Evolutionary conservation across 1,140 invertebrate species (phyloP).

Genomic region (Thaumatotibia leucotreta): DNA sequence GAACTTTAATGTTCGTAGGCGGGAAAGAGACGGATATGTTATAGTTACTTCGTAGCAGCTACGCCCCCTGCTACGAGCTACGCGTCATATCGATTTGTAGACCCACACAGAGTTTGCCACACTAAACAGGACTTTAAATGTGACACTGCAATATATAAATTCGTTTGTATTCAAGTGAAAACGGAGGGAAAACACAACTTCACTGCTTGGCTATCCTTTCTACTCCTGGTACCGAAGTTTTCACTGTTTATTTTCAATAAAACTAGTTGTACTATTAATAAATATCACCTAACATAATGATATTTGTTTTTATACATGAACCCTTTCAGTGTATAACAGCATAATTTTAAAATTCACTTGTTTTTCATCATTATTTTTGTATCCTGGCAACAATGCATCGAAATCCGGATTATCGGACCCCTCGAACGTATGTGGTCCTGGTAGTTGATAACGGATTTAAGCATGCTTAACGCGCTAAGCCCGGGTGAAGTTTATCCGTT

Average conservation of each 20-base stretch:
- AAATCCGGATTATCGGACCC: constrained; percentile 42
- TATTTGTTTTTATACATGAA: not conserved
- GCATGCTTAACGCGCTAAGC: constrained; percentile 60
- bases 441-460: constrained; percentile 64
- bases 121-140: not conserved
- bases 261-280: not conserved
- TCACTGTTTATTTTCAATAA: not conserved
- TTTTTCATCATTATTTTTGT: not conserved
- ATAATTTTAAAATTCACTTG: not conserved
- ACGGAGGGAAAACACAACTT: not conserved
- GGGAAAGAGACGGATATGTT: constrained; percentile 22
- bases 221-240: constrained; percentile 15
- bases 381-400: not conserved
- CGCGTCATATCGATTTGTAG: constrained; percentile 36
- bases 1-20: constrained; percentile 10
- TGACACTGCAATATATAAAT: not conserved
- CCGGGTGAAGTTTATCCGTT: constrained; percentile 22
- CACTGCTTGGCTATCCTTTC: not conserved
- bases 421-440: constrained; percentile 43
- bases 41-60: constrained; percentile 12
- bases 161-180: not conserved
- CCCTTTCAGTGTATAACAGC: not conserved
- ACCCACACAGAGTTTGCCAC: not conserved
- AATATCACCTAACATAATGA: not conserved
- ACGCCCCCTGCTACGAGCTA: constrained; percentile 37